A percentile compares a stretch with the other conserved stretches of the same genome.
phyloP scores from a whole-genome alignment of 35 echinoderm and acorn worm species.

The Lytechinus variegatus region DNA sequence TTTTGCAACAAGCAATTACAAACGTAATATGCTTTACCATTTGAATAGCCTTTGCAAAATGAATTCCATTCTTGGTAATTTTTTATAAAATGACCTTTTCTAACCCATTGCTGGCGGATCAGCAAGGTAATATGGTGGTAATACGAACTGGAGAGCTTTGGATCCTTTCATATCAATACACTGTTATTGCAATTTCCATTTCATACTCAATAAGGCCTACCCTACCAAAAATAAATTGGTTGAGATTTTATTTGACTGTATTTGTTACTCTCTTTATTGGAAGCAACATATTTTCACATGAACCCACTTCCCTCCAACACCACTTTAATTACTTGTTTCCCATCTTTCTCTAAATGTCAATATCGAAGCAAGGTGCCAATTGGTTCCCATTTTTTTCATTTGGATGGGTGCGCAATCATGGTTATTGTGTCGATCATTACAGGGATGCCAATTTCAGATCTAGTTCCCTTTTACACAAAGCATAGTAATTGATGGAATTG shows the following conservation, averaged over 20 bases:
- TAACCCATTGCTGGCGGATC: background rate
- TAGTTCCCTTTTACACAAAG: too few species aligned
- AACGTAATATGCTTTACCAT: background rate
- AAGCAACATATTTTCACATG: background rate
- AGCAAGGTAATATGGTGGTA: background rate
- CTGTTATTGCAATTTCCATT: background rate
- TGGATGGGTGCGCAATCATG: background rate
- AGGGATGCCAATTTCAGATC: background rate
- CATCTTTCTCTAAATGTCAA: background rate
- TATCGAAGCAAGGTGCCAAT: background rate
- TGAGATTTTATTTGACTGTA: background rate
- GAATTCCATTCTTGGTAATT: background rate
- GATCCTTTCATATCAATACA: background rate
- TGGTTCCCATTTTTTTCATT: background rate
- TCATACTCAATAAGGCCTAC: background rate
- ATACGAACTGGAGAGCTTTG: background rate
- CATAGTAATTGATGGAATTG: too few species aligned
- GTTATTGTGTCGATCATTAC: background rate
- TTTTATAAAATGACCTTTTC: background rate
- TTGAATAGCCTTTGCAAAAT: background rate
- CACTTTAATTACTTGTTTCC: background rate
- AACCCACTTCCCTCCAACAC: background rate
- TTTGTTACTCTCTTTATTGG: conserved; percentile 1
- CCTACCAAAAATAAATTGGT: background rate
- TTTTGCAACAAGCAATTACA: background rate